These are phyloP conservation scores for Arrhamphus sclerolepis DNA, from an alignment of 2,797 vertebrate genomes.

Conservation along the genomic window DNA sequence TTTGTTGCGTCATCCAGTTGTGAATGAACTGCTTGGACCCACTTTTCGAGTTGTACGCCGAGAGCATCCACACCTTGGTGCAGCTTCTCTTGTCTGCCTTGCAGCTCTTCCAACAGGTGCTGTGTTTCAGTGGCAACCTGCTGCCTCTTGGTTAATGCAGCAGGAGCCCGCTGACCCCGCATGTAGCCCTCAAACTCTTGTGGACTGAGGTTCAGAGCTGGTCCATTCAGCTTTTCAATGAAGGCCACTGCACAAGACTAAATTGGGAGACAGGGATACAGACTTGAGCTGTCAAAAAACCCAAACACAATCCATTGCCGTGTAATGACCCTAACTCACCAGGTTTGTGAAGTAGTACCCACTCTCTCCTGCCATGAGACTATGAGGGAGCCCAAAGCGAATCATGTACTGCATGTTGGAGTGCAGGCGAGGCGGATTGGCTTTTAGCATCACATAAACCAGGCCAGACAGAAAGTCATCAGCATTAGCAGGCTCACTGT, in stretches of 20 bases:
- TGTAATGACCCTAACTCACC: constrained; percentile 59
- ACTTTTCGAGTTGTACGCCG: constrained; percentile 72
- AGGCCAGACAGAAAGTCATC: constrained; percentile 85
- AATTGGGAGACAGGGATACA: constrained; percentile 16
- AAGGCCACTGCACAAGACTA: constrained; percentile 85
- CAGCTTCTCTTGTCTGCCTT: constrained; percentile 78
- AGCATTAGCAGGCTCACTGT: constrained; percentile 79
- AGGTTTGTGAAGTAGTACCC: constrained; percentile 88
- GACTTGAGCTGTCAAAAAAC: not conserved
- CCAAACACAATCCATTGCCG: not conserved
- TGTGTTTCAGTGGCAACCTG: constrained; percentile 63
- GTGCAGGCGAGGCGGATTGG: constrained; percentile 83
- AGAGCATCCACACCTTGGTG: constrained; percentile 69
- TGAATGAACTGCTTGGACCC: constrained; percentile 75
- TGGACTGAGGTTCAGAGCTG: constrained; percentile 80
- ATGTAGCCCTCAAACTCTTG: constrained; percentile 83
- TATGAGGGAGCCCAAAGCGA: constrained; percentile 85
- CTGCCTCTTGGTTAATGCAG: constrained; percentile 38
- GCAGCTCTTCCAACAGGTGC: constrained; percentile 73
- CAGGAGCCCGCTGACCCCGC: constrained; percentile 61
- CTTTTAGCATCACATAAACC: constrained; percentile 83
- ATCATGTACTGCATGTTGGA: constrained; percentile 87
- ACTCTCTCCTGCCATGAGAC: constrained; percentile 83
- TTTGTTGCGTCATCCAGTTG: constrained; percentile 72
- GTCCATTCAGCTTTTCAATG: constrained; percentile 84